Evolutionary conservation across 1,140 invertebrate species (phyloP).

Genomic region (Ganaspis sp.): DNA sequence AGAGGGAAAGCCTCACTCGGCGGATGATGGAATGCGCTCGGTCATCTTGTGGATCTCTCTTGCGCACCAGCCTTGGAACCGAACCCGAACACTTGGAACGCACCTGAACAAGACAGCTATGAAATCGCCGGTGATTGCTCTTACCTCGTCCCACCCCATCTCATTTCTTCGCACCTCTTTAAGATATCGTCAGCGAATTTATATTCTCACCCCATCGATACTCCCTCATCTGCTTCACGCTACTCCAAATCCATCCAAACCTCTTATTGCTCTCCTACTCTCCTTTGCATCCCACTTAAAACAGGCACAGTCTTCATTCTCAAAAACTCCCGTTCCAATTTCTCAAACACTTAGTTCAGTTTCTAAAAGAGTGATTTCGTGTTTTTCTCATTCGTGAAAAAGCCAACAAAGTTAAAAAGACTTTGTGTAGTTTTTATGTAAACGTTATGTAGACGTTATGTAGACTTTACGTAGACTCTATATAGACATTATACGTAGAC

Average conservation of each 20-base stretch:
- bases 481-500: no score
- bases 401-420: no score
- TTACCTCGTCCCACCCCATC: conserved; percentile 38
- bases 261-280: neutral
- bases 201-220: conserved; percentile 25
- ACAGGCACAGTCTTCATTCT: neutral
- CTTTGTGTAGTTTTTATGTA: no score
- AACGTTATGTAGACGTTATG: no score
- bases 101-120: conserved; percentile 59
- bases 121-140: conserved; percentile 59
- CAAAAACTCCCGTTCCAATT: no score
- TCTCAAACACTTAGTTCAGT: no score
- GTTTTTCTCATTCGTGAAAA: no score
- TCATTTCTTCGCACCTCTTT: conserved; percentile 30
- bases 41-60: conserved; percentile 54
- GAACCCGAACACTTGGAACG: conserved; percentile 53
- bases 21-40: conserved; percentile 57
- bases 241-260: neutral
- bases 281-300: neutral
- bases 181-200: conserved; percentile 17
- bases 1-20: conserved; percentile 54
- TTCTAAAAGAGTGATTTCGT: no score
- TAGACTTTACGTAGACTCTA: no score
- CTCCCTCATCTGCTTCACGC: conserved; percentile 38
- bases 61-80: conserved; percentile 54